phyloP scores from a whole-genome alignment of 2,888 invertebrate species.

The Metalampra italica region DNA sequence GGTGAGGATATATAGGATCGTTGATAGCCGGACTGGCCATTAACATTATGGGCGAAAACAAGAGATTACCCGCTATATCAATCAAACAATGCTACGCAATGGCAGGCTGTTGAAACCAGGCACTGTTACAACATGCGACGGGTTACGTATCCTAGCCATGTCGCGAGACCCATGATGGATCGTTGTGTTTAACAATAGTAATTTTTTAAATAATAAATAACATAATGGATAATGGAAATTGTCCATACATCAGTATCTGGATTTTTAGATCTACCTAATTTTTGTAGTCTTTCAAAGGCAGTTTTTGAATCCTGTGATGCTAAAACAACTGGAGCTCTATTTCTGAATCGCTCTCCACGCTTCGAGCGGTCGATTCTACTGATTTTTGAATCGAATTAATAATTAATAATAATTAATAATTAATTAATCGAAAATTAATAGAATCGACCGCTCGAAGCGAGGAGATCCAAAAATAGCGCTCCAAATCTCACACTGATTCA shows the following conservation, averaged over 20 bases:
- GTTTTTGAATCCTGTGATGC: no score
- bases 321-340: no score
- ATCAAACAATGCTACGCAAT: conserved; percentile 67
- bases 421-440: no score
- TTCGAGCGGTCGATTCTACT: no score
- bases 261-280: no score
- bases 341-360: no score
- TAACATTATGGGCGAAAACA: conserved; percentile 42
- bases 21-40: conserved; percentile 18
- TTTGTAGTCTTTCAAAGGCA: no score
- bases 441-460: no score
- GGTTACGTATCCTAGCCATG: conserved; percentile 50
- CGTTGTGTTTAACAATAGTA: conserved; percentile 10
- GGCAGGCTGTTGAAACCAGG: conserved; percentile 48
- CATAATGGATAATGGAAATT: not conserved
- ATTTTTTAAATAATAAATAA: not conserved
- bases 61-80: conserved; percentile 70
- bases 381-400: no score
- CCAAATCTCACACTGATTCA: no score
- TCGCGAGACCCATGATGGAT: conserved; percentile 15
- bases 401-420: no score
- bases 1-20: not conserved
- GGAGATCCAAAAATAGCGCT: no score
- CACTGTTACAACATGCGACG: conserved; percentile 57
- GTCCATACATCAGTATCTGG: not conserved